Evolutionary conservation across 2,888 invertebrate genomes (phyloP).

Genomic region (Altica lythri): DNA sequence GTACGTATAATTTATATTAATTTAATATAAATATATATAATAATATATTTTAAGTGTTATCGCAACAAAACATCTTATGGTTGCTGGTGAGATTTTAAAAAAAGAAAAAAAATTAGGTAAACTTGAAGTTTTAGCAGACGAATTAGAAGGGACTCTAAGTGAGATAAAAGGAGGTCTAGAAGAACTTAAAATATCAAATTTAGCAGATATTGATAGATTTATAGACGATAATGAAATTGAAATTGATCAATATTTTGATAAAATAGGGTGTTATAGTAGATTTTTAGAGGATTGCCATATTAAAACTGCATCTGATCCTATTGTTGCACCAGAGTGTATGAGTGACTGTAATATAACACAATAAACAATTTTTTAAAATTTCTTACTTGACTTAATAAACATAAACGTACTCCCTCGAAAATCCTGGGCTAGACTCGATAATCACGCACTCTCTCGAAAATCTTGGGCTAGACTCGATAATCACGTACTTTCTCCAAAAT

Average conservation of each 20-base stretch:
- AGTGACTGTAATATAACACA: neutral
- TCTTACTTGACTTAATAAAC: no score
- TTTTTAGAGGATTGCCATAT: conserved; percentile 13
- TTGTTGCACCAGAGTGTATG: conserved; percentile 4
- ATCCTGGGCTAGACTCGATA: no score
- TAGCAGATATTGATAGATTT: conserved; percentile 4
- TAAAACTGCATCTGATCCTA: conserved; percentile 2
- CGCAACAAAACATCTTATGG: neutral
- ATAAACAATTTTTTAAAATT: neutral
- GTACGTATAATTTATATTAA: conserved; percentile 3
- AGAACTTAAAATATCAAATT: neutral
- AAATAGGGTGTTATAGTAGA: neutral
- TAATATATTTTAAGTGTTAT: neutral
- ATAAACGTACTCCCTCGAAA: no score
- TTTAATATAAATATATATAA: neutral
- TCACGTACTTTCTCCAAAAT: no score
- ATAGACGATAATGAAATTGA: conserved; percentile 7
- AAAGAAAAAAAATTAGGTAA: neutral
- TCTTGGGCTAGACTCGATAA: no score
- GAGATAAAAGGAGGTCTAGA: neutral
- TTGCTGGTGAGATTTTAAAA: no score
- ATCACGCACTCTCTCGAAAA: no score
- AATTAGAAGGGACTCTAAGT: neutral
- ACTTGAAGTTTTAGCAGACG: conserved; percentile 2
- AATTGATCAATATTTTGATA: conserved; percentile 4